phyloP scores from a whole-genome alignment of 2,888 invertebrate species.

The Spisula solida region DNA sequence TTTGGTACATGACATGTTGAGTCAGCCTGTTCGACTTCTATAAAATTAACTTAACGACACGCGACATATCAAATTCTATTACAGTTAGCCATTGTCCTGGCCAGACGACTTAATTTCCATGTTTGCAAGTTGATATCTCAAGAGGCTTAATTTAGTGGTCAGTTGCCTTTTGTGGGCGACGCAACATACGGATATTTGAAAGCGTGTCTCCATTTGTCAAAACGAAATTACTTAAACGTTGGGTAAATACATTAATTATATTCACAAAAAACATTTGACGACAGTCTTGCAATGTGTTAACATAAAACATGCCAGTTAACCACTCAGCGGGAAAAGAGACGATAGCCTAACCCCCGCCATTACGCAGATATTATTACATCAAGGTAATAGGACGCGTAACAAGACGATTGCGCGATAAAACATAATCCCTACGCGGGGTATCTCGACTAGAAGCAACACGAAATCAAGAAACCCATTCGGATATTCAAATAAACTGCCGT shows the following conservation, averaged over 20 bases:
- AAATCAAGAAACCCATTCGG: constrained; percentile 20
- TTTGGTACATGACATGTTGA: too few species aligned
- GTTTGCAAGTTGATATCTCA: constrained; percentile 23
- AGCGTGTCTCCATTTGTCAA: neutral
- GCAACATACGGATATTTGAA: constrained; percentile 2
- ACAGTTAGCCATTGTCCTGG: neutral
- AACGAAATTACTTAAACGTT: neutral
- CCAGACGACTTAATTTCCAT: constrained; percentile 22
- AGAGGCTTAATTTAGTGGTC: constrained; percentile 20
- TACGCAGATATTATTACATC: constrained; percentile 38
- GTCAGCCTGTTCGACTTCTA: neutral
- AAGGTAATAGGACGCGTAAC: constrained; percentile 7
- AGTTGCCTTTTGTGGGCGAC: neutral
- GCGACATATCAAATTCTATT: constrained; percentile 20
- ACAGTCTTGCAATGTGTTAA: neutral
- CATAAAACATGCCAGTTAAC: constrained; percentile 22
- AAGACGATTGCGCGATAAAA: constrained; percentile 44
- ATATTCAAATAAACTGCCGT: constrained; percentile 37
- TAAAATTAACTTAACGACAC: neutral
- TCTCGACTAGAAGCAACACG: constrained; percentile 1
- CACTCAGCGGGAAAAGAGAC: constrained; percentile 40
- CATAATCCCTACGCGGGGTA: constrained; percentile 29
- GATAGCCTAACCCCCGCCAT: constrained; percentile 26
- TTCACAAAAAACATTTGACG: neutral
- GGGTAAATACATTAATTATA: constrained; percentile 5